Evolutionary conservation across 2,113 vertebrate genomes (phyloP).

Genomic region (Pseudolaguvia tuberculata): DNA sequence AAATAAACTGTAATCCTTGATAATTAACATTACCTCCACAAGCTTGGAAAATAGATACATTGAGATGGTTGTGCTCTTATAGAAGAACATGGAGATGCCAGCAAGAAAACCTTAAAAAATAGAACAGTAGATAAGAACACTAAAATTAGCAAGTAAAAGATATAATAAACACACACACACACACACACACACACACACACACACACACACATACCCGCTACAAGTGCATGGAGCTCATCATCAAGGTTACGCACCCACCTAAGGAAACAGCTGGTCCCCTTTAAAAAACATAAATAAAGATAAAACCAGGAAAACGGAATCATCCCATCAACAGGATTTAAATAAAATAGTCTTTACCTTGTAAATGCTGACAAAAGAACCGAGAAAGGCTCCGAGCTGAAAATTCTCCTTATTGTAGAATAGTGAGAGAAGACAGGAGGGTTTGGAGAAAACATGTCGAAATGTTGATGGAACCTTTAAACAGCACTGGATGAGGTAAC

Average conservation of each 20-base stretch:
- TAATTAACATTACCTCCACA: slow-evolving; percentile 80
- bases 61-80: slow-evolving; percentile 97
- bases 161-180: too few relatives aligned
- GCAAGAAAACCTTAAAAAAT: slow-evolving; percentile 84
- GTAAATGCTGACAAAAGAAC: slow-evolving; percentile 98
- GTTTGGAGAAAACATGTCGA: slow-evolving; percentile 87
- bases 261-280: slow-evolving; percentile 95
- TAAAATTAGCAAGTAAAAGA: not conserved
- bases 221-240: slow-evolving; percentile 92
- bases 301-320: too few relatives aligned
- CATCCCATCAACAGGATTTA: too few relatives aligned
- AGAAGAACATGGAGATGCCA: slow-evolving; percentile 97
- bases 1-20: not conserved
- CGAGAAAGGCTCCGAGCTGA: slow-evolving; percentile 92
- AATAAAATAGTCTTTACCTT: slow-evolving; percentile 81
- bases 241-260: slow-evolving; percentile 93
- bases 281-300: slow-evolving; percentile 1
- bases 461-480: slow-evolving; percentile 90
- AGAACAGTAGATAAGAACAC: not conserved
- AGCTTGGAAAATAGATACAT: slow-evolving; percentile 98
- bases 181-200: not conserved
- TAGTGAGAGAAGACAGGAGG: slow-evolving; percentile 84
- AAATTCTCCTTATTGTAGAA: slow-evolving; percentile 99
- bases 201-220: slow-evolving; percentile 75
- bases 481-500: slow-evolving; percentile 97